Evolutionary conservation across 2,888 invertebrate genomes (phyloP), one percentile per base, ranked within the genome.

Genomic region (Venustoraphidia nigricollis): DNA sequence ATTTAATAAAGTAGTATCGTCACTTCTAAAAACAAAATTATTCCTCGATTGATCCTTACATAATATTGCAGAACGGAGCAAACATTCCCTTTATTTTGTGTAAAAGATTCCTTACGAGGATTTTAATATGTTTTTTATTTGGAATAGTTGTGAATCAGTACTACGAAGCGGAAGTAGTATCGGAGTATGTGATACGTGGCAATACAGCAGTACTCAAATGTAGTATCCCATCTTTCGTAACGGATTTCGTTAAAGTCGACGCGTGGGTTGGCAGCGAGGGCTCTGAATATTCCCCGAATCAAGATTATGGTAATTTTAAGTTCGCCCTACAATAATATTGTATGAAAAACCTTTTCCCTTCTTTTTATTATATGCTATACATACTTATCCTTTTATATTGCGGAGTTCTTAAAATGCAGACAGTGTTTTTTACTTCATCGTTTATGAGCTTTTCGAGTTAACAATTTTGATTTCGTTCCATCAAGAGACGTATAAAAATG

Each of bases 171-270:
- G 89, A 90, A 69, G 66, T 67, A 56, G 86, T 89, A 55, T 88
- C 89, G 53, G 90, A 91, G 65, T 89, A 90, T 68, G 89, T 90
- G 41, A 90, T 91, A 58, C 77, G 83, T 56, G 89, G 90, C 46
- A 91, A 91, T 64, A 82, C 87, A 35, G 90, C 89, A 10, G 83
- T 90, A 49, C 70, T 91, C 42, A 89, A 89, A 67, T 91, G 90
- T 70, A 88, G 85, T 60, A 89, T 91, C 59, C 90, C 91, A 34
- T 87, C 87, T 54, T 91, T 90, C 66, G 88, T 90, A 50, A 83
- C 87, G 41, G 92, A 93, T 71, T 93, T 91, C 68, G 87, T 94
- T 46, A 81, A 81, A 64, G 91, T 94, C 46, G 83, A 86, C 63
- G 82, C 86, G 53, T 91, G 90, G 90, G 68, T 72, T 52, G 75